These are phyloP conservation scores for Plecturocebus donacophilus DNA, from an alignment of 2,113 vertebrate genomes.

Conservation along the genomic window DNA sequence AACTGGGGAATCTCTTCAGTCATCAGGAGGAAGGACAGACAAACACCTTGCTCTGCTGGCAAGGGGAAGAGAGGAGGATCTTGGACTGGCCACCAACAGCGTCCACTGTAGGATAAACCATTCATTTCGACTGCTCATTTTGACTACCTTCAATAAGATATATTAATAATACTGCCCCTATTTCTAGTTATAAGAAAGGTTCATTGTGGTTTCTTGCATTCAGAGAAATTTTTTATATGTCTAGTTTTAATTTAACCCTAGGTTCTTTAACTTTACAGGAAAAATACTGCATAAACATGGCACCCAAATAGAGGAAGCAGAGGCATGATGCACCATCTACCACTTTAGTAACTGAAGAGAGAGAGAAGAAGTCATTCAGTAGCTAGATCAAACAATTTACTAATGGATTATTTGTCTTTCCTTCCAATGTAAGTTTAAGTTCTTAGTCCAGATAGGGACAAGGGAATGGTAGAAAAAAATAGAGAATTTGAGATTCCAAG, in stretches of 20 bases:
- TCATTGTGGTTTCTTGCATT: background rate
- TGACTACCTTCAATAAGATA: background rate
- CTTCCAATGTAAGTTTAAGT: background rate
- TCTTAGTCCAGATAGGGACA: background rate
- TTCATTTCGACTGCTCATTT: background rate
- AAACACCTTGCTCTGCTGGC: background rate
- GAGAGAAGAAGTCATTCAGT: background rate
- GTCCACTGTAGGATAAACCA: background rate
- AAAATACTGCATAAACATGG: background rate
- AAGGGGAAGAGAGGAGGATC: background rate
- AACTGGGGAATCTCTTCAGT: background rate
- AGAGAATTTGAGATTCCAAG: background rate
- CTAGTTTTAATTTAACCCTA: conserved; percentile 27
- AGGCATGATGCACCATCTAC: background rate
- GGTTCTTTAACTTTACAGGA: background rate
- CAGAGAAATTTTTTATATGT: background rate
- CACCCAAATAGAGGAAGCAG: background rate
- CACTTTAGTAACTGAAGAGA: background rate
- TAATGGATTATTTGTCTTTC: background rate
- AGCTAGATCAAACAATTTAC: background rate
- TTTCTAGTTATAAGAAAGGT: background rate
- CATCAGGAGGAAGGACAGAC: background rate
- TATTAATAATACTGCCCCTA: background rate
- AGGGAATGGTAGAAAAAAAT: background rate
- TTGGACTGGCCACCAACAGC: background rate